Conservation (phyloP, 2,797 vertebrate species). For the Macrochelys suwanniensis region DNA sequence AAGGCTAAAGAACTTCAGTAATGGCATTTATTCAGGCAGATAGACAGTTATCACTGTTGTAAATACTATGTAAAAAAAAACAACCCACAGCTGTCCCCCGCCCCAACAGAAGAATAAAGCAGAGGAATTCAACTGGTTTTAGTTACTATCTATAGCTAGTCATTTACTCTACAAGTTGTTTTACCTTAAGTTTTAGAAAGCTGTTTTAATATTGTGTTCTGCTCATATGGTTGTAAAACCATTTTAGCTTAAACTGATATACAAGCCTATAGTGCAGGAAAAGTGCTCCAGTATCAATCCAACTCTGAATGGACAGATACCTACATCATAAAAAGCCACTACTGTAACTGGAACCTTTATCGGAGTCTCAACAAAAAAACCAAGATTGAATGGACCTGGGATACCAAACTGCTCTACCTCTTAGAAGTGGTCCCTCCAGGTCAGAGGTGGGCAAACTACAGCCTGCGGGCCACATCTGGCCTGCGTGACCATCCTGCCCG, state of each 20-base stretch:
- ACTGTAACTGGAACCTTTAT: accelerated
- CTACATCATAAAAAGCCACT: background rate
- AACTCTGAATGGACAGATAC: background rate
- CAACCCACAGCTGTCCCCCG: background rate
- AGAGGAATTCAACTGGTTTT: background rate
- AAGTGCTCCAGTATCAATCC: background rate
- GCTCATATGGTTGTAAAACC: background rate
- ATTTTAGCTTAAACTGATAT: background rate
- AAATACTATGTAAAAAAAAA: no score
- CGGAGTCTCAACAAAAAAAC: accelerated
- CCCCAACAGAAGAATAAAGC: background rate
- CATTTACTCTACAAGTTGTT: background rate
- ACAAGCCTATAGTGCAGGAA: background rate
- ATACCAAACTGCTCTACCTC: background rate
- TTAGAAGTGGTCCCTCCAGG: no score
- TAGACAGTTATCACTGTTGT: no score
- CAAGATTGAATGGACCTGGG: accelerated
- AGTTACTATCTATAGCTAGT: background rate
- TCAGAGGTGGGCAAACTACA: no score
- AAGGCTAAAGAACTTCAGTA: background rate
- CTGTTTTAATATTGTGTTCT: background rate
- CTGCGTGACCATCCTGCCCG: no score
- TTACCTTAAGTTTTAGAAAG: background rate
- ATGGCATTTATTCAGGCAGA: background rate
- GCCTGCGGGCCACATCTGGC: no score